Evolutionary conservation across 1,140 invertebrate genomes (phyloP).

Genomic region (Panulirus ornatus): DNA sequence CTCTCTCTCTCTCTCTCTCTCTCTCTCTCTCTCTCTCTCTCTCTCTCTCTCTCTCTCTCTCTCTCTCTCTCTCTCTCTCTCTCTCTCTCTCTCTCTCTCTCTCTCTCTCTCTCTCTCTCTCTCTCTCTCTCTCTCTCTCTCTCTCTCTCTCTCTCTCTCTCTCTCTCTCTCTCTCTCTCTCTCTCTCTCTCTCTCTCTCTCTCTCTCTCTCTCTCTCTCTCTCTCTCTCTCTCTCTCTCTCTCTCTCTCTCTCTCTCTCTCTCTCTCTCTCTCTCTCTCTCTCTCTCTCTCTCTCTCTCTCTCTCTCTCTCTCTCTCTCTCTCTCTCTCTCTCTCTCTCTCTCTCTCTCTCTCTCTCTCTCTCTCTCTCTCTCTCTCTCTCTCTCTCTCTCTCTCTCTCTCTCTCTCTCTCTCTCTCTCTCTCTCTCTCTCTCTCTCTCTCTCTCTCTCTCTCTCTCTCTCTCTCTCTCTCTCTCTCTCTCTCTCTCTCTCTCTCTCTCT

Average conservation of each 20-base stretch:
- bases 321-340: not conserved
- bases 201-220: not conserved
- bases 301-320: not conserved
- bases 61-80: not conserved
- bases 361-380: not conserved
- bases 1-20: not conserved
- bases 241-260: not conserved
- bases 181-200: not conserved
- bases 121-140: too few relatives aligned
- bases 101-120: too few relatives aligned
- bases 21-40: not conserved
- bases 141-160: not conserved
- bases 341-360: not conserved
- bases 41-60: not conserved
- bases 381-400: not conserved
- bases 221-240: not conserved
- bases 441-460: not conserved
- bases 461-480: conserved; percentile 13
- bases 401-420: not conserved
- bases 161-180: not conserved
- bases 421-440: conserved; percentile 12
- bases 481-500: conserved; percentile 1
- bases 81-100: too few relatives aligned
- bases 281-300: not conserved
- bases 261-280: not conserved